Evolutionary conservation across 2,797 vertebrate species (phyloP), one percentile per base, ranked within the genome.

Genomic region (Eremophila alpestris): DNA sequence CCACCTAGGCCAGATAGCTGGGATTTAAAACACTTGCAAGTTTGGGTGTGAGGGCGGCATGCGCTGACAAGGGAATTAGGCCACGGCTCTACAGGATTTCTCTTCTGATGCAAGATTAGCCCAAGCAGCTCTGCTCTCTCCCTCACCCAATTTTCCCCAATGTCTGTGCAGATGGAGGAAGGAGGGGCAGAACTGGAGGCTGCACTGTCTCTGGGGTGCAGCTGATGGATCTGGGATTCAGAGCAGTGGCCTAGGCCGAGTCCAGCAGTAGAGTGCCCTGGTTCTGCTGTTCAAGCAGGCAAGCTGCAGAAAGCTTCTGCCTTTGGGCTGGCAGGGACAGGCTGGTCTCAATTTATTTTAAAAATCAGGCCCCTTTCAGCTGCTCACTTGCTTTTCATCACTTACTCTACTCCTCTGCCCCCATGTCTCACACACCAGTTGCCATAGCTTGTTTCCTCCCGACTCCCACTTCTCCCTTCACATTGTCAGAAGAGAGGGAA

Each of bases 21-120:
- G 58, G 71, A 87, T 75, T 87, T 93, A 95, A 93, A 94, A 79
- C 63, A 77, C 70, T 84, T 45, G 1, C 79, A 86, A 96, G 80
- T 79, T 68, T 87, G 63, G 36, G 63, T 76, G 59, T 82, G 67
- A 94, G 45, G 36, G 70, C 0, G 0, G 43, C 2, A 1, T 79
- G 56, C 0, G 0, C 1, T 64, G 64, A 94, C 68, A 96, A 85
- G 54, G 32, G 78, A 92, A 87, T 93, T 60, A 85, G 60, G 38
- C 48, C 67, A 23, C 4, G 11, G 81, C 41, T 89, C 78, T 64
- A 58, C 38, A 86, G 45, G 56, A 85, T 74, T 70, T 55, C 38
- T 76, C 55, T 79, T 76, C 60, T 58, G 64, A 84, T 17, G 26
- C 48, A 84, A 67, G 59, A 43, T 70, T 34, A 92, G 55, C 12